Percentiles rank a stretch among this genome's conserved stretches.
Conservation (phyloP, 2,797 vertebrate species). For the Cyprinella venusta region DNA sequence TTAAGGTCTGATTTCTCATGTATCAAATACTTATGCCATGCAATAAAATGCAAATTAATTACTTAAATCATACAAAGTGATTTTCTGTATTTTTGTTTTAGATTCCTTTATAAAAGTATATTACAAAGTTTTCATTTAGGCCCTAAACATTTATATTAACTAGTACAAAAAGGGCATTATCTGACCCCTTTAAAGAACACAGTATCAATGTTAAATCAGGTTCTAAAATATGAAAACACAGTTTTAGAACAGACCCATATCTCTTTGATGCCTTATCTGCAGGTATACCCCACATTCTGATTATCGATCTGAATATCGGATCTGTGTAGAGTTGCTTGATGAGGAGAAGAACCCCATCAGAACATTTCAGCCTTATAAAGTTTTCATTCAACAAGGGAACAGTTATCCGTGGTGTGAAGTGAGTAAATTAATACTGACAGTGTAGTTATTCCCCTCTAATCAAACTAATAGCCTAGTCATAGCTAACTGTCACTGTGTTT, state of each 20-base stretch:
- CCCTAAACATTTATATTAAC: too few species aligned
- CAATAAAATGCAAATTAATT: too few species aligned
- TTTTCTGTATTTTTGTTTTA: too few species aligned
- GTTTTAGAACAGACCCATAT: neutral
- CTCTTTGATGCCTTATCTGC: neutral
- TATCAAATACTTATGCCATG: too few species aligned
- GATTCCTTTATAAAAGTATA: too few species aligned
- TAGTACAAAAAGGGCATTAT: too few species aligned
- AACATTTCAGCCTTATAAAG: conserved; percentile 71
- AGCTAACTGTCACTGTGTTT: neutral
- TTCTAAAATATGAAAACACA: neutral
- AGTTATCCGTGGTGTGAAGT: conserved; percentile 86
- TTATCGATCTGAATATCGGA: conserved; percentile 80
- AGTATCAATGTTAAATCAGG: too few species aligned
- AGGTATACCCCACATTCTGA: conserved; percentile 87
- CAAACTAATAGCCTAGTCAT: neutral
- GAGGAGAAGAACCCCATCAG: conserved; percentile 67
- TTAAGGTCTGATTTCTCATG: too few species aligned
- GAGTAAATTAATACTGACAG: neutral
- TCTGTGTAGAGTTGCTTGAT: conserved; percentile 81
- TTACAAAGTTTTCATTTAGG: too few species aligned
- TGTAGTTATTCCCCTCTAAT: neutral
- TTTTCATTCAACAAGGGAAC: conserved; percentile 84
- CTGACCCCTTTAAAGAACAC: too few species aligned
- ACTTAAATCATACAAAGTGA: too few species aligned